phyloP scores from a whole-genome alignment of 2,888 invertebrate genomes.

The Agrenia bidenticulata region DNA sequence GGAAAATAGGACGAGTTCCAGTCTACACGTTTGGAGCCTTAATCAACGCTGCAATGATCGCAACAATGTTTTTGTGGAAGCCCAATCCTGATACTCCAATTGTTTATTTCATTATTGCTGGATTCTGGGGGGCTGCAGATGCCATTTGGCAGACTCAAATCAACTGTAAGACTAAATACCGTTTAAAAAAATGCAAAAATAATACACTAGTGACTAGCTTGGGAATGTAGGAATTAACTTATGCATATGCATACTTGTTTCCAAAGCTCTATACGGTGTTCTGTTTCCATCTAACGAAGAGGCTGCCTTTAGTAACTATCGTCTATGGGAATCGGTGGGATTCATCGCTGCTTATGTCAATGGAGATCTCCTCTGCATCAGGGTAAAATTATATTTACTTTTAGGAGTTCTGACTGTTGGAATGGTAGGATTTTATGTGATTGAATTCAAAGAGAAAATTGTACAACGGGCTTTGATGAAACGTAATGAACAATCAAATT shows the following conservation, averaged over 20 bases:
- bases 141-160: conserved; percentile 97
- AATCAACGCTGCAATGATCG: conserved; percentile 75
- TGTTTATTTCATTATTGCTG: conserved; percentile 85
- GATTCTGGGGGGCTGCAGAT: conserved; percentile 91
- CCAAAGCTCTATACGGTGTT: conserved; percentile 76
- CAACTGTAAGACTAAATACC: conserved; percentile 83
- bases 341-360: conserved; percentile 88
- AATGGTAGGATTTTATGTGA: conserved; percentile 73
- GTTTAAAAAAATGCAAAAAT: too few relatives aligned
- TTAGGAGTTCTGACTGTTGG: conserved; percentile 74
- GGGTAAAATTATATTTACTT: conserved; percentile 83
- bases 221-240: too few relatives aligned
- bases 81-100: conserved; percentile 77
- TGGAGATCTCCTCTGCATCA: conserved; percentile 80
- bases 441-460: conserved; percentile 63
- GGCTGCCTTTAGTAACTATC: conserved; percentile 87
- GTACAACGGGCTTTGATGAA: neutral
- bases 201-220: too few relatives aligned
- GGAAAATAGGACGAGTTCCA: conserved; percentile 83
- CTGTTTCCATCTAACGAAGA: conserved; percentile 85
- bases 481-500: too few relatives aligned
- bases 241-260: too few relatives aligned
- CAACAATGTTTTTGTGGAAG: conserved; percentile 79
- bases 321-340: conserved; percentile 86
- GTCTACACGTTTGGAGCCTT: conserved; percentile 74